Percentiles rank a stretch among this genome's conserved stretches.
Evolutionary conservation across 2,797 vertebrate genomes (phyloP).

Genomic region (Morus bassanus): DNA sequence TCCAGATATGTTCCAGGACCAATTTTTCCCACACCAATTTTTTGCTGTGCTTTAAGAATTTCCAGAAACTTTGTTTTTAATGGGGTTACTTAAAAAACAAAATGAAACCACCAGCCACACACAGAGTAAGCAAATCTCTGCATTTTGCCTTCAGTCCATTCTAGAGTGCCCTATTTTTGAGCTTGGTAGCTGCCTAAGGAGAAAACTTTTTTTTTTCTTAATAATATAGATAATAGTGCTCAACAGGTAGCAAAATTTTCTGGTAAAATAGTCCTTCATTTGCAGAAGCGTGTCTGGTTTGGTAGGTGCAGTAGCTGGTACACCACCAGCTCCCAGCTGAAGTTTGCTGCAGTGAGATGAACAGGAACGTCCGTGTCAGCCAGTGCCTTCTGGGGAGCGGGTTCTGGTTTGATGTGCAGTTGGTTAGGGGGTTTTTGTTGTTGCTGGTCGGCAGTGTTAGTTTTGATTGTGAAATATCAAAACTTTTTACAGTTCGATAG

Average conservation of each 20-base stretch:
- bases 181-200: not conserved
- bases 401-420: not conserved
- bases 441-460: not conserved
- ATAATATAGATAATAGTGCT: not conserved
- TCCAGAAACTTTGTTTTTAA: not conserved
- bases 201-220: not conserved
- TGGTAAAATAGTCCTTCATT: not conserved
- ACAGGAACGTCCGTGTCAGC: not conserved
- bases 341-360: not conserved
- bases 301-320: not conserved
- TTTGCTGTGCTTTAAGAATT: not conserved
- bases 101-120: not conserved
- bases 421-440: not conserved
- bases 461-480: not conserved
- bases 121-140: not conserved
- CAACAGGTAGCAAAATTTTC: not conserved
- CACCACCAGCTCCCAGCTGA: not conserved
- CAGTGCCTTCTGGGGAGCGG: not conserved
- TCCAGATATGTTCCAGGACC: not conserved
- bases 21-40: fast-evolving
- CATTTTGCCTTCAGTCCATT: not conserved
- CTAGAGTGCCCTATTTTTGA: not conserved
- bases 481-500: not conserved
- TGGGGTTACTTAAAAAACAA: not conserved
- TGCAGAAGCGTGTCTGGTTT: not conserved